phyloP scores from a whole-genome alignment of 2,888 invertebrate genomes.

The Watsonalla binaria region DNA sequence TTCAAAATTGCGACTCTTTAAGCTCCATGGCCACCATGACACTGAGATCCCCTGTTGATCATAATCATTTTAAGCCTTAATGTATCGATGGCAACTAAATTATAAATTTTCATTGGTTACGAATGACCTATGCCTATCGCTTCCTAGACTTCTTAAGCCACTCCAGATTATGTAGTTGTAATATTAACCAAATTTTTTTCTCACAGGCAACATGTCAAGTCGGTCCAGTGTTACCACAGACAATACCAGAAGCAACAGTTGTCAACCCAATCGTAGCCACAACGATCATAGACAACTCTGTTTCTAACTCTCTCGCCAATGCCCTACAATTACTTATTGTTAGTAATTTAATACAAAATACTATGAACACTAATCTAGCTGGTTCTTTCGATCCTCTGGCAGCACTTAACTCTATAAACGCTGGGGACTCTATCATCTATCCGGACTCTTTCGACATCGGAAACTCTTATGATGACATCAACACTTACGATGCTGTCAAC shows the following conservation, averaged over 20 bases:
- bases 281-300: constrained; percentile 46
- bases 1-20: too few relatives aligned
- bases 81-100: too few relatives aligned
- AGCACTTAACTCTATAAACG: too few relatives aligned
- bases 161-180: constrained; percentile 1
- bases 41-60: too few relatives aligned
- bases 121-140: too few relatives aligned
- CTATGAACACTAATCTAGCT: constrained; percentile 8
- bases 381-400: neutral
- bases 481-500: too few relatives aligned
- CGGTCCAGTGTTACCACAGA: constrained; percentile 8
- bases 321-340: constrained; percentile 52
- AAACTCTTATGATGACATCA: too few relatives aligned
- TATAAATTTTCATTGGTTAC: too few relatives aligned
- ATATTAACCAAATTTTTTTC: neutral
- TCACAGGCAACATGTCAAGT: constrained; percentile 22
- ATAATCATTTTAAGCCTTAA: too few relatives aligned
- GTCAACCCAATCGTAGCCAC: constrained; percentile 24
- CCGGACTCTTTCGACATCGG: neutral
- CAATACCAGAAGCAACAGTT: constrained; percentile 15
- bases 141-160: constrained; percentile 4
- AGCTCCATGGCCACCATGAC: too few relatives aligned
- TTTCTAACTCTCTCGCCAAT: constrained; percentile 52
- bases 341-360: constrained; percentile 44
- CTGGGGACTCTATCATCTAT: too few relatives aligned